Percentiles rank a stretch among this genome's conserved stretches.
phyloP scores from a whole-genome alignment of 1,140 invertebrate species.

The Tetragonula clypearis region DNA sequence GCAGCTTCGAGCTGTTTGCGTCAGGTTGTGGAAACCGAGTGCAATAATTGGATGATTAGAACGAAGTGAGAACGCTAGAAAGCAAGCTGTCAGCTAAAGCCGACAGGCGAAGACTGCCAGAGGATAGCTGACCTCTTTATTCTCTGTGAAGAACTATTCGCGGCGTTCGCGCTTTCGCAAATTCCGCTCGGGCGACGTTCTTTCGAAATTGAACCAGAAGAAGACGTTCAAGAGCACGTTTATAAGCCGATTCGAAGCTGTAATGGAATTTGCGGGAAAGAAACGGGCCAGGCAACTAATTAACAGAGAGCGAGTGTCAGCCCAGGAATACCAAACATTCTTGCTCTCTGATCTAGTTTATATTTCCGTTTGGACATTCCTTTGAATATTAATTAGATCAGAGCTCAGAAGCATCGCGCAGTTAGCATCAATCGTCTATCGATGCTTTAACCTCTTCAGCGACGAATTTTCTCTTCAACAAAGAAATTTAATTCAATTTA shows the following conservation, averaged over 20 bases:
- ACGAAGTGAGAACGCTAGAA: constrained; percentile 12
- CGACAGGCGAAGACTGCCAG: not conserved
- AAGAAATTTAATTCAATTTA: too few relatives aligned
- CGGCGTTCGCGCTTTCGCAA: not conserved
- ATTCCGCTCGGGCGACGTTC: not conserved
- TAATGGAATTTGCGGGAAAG: not conserved
- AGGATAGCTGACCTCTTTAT: constrained; percentile 10
- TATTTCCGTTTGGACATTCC: too few relatives aligned
- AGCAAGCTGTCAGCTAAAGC: constrained; percentile 17
- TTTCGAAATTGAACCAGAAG: not conserved
- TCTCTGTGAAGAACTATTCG: not conserved
- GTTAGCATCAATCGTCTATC: too few relatives aligned
- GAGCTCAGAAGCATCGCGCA: too few relatives aligned
- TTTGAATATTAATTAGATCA: too few relatives aligned
- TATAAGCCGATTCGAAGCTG: not conserved
- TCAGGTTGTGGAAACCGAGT: not conserved
- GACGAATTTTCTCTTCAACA: too few relatives aligned
- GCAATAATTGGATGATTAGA: constrained; percentile 16
- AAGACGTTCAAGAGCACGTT: not conserved
- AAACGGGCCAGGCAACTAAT: not conserved
- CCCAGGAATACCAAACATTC: too few relatives aligned
- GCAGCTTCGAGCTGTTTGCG: not conserved
- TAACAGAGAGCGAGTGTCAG: not conserved
- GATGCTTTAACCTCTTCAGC: too few relatives aligned
- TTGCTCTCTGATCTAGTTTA: too few relatives aligned